phyloP scores from a whole-genome alignment of 2,113 vertebrate species.

The Sinocyclocheilus rhinocerous region DNA sequence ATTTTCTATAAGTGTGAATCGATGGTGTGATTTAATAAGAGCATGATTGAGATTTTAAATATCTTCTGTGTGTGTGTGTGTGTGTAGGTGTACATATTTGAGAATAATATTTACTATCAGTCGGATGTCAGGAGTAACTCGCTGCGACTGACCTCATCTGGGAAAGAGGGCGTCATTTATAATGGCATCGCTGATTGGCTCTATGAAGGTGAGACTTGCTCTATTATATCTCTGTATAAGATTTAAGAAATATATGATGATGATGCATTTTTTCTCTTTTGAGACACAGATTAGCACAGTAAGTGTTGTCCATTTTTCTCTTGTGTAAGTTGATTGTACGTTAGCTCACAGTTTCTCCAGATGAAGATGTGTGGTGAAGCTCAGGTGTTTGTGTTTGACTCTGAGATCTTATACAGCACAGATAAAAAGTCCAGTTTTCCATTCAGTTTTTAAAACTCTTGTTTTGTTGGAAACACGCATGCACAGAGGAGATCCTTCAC shows the following conservation, averaged over 20 bases:
- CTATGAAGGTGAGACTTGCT: conserved; percentile 72
- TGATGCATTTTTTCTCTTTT: not conserved
- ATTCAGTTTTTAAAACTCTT: not conserved
- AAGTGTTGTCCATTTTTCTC: not conserved
- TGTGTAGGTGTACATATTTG: conserved; percentile 91
- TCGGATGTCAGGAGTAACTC: conserved; percentile 89
- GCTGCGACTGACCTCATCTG: conserved; percentile 92
- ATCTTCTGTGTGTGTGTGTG: not conserved
- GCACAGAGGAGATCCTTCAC: conserved; percentile 89
- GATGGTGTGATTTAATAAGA: too few species aligned
- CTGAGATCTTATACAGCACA: not conserved
- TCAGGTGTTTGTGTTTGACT: conserved; percentile 1
- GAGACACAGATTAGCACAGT: not conserved
- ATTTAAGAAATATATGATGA: not conserved
- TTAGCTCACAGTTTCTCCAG: too few species aligned
- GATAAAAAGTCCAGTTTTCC: not conserved
- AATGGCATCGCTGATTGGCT: conserved; percentile 96
- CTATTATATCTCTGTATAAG: conserved; percentile 65
- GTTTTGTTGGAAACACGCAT: not conserved
- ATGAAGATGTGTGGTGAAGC: not conserved
- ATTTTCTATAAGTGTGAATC: too few species aligned
- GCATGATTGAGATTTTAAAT: not conserved
- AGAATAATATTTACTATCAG: conserved; percentile 98
- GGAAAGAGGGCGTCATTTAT: conserved; percentile 89
- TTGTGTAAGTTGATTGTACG: not conserved